Evolutionary conservation across 2,888 invertebrate species (phyloP), one percentile per base, ranked within the genome.

Genomic region (Argynnis bischoffii): DNA sequence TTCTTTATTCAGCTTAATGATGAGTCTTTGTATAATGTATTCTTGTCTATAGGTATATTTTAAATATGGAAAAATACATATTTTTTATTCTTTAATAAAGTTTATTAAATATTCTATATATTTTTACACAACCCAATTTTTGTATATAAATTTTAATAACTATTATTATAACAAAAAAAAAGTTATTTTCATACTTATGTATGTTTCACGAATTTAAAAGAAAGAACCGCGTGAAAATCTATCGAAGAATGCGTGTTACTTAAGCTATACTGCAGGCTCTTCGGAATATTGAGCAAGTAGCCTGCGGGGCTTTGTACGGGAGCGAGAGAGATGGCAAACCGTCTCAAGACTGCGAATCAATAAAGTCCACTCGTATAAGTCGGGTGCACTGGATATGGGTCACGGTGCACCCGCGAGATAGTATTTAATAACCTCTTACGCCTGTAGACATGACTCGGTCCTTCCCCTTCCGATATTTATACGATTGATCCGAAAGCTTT

Each of bases 291-390:
- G 90, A 90, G 88, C 89, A 85, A 90, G 88, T 90, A 83, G 87
- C 89, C 86, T 78, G 81, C 78, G 81, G 76, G 77, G 76, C 78
- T 76, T 80, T 74, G 71, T 72, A 73, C 72, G 73, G 70, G 86
- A 77, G 87, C 77, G 87, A 86, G 90, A 84, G 82, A 78, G 86
- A 79, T 69, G 78, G 79, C 83, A 76, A 87, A 83, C 75, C 89
- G 88, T 92, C 93, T 93, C 92, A 93, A 93, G 93, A 93, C 93
- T 90, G 83, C 87, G 93, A 93, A 93, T 93, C 93, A 92, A 93
- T 93, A 93, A 90, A 92, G 92, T 91, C 90, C 92, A 92, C 90
- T 92, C 85, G 89, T 89, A 89, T 84, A 89, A 87, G 89, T 85
- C 86, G 89, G 85, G 84, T 91, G 92, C 92, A 91, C 83, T 81